Evolutionary conservation across 2,113 vertebrate genomes (phyloP).

Genomic region (Chionis minor): DNA sequence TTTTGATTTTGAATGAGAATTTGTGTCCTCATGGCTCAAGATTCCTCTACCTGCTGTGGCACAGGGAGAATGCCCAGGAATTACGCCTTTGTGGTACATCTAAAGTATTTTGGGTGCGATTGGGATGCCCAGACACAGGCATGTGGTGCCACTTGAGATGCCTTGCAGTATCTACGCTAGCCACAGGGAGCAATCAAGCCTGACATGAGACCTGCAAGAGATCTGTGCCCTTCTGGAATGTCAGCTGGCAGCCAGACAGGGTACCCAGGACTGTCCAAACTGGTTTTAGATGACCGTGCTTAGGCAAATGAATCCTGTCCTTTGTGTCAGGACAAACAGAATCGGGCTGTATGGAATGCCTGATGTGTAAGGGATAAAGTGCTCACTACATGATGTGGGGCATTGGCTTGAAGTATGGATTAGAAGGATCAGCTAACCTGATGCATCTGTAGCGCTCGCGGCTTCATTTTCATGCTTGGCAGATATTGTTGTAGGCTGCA

Average conservation of each 20-base stretch:
- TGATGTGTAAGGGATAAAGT: neutral
- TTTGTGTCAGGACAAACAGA: constrained; percentile 18
- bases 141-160: neutral
- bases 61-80: neutral
- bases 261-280: neutral
- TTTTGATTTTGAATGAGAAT: neutral
- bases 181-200: rapidly evolving
- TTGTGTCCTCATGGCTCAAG: neutral
- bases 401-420: constrained; percentile 25
- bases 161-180: neutral
- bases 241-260: neutral
- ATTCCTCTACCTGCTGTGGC: neutral
- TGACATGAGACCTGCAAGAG: rapidly evolving
- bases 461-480: constrained; percentile 24
- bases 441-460: neutral
- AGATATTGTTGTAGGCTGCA: neutral
- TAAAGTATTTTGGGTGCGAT: rapidly evolving
- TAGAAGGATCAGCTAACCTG: constrained; percentile 23
- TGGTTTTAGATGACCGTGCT: neutral
- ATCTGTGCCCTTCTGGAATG: neutral
- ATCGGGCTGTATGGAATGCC: neutral
- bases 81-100: neutral
- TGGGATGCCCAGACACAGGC: neutral
- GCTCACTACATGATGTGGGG: neutral
- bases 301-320: neutral